phyloP scores from a whole-genome alignment of 2,797 vertebrate genomes.

The Poecilia gillii region DNA sequence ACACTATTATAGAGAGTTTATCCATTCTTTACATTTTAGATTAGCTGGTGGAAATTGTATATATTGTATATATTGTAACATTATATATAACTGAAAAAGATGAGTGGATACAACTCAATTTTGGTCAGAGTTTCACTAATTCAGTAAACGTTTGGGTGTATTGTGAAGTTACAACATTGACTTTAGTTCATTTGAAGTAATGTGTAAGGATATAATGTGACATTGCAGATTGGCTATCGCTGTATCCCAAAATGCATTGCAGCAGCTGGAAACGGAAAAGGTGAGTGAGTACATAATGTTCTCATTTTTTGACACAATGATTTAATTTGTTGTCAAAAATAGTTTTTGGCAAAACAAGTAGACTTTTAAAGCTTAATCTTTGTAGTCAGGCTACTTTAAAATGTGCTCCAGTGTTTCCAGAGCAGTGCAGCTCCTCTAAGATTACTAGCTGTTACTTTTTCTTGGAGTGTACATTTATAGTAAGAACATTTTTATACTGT shows the following conservation, averaged over 20 bases:
- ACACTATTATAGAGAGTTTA: background rate
- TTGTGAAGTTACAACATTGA: too few relatives aligned
- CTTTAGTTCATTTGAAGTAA: background rate
- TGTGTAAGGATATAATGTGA: background rate
- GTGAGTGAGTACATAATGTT: background rate
- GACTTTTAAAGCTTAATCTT: background rate
- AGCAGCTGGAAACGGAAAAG: background rate
- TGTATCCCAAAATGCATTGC: background rate
- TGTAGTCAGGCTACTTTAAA: background rate
- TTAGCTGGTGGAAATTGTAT: background rate
- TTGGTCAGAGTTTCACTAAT: too few relatives aligned
- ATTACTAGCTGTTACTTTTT: background rate
- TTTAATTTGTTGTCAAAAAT: background rate
- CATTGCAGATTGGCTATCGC: background rate
- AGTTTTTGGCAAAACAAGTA: too few relatives aligned
- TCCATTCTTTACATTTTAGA: background rate
- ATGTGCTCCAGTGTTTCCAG: background rate
- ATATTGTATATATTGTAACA: too few relatives aligned
- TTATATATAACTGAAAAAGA: too few relatives aligned
- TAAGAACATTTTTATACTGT: too few relatives aligned
- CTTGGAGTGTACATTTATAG: too few relatives aligned
- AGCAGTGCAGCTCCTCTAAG: background rate
- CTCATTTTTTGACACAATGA: background rate
- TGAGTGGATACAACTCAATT: too few relatives aligned
- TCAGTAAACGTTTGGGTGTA: too few relatives aligned